phyloP scores from a whole-genome alignment of 2,113 vertebrate species.

The Neodon shergylaensis region DNA sequence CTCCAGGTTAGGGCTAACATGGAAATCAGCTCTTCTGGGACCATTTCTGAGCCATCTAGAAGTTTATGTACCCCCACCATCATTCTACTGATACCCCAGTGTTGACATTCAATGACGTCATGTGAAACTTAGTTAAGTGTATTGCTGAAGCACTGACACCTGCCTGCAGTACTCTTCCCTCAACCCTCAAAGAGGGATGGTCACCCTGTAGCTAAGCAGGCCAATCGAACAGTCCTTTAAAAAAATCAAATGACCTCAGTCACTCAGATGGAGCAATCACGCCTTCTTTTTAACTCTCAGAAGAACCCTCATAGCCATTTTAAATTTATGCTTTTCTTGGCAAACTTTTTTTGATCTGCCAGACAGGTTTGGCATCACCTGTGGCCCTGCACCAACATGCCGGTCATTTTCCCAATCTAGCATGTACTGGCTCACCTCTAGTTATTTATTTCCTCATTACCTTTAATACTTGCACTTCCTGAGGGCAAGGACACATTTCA shows the following conservation, averaged over 20 bases:
- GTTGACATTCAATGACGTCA: constrained; percentile 33
- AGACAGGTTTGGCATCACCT: not conserved
- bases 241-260: constrained; percentile 21
- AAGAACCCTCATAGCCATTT: not conserved
- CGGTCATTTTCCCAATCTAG: not conserved
- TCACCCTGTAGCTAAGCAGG: not conserved
- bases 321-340: not conserved
- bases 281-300: constrained; percentile 18
- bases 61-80: not conserved
- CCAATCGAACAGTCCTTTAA: constrained; percentile 6
- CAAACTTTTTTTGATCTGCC: not conserved
- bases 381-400: not conserved
- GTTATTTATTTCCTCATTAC: constrained; percentile 9
- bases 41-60: constrained; percentile 3
- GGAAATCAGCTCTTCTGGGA: not conserved
- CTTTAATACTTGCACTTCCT: constrained; percentile 14
- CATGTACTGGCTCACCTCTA: not conserved
- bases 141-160: not conserved
- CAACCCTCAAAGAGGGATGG: not conserved
- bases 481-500: constrained; percentile 8
- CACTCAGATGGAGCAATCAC: constrained; percentile 26
- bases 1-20: not conserved
- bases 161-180: not conserved
- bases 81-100: not conserved
- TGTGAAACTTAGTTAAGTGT: not conserved